Evolutionary conservation across 2,888 invertebrate species (phyloP).

Genomic region (Mallateleia sp.): DNA sequence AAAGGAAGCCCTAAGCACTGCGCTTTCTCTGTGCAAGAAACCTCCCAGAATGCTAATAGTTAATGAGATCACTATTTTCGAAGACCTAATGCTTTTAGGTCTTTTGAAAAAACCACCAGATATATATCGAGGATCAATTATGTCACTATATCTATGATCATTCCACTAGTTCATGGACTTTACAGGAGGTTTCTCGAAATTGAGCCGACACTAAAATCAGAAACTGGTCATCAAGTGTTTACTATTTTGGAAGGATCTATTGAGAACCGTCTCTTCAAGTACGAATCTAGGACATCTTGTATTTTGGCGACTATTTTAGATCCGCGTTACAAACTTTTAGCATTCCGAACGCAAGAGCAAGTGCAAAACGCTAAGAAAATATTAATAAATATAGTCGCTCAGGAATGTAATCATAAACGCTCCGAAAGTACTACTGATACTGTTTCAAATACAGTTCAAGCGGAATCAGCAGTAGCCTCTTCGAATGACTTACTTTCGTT

Average conservation of each 20-base stretch:
- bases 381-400: not conserved
- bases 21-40: too few relatives aligned
- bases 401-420: too few relatives aligned
- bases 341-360: slow-evolving; percentile 18
- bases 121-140: slow-evolving; percentile 10
- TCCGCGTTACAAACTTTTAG: slow-evolving; percentile 5
- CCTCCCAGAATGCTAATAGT: not conserved
- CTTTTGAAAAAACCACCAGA: slow-evolving; percentile 17
- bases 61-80: not conserved
- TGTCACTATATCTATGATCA: slow-evolving; percentile 14
- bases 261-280: not conserved
- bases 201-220: slow-evolving; percentile 12
- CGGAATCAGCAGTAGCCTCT: too few relatives aligned
- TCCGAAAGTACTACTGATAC: too few relatives aligned
- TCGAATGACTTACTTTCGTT: too few relatives aligned
- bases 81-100: slow-evolving; percentile 14
- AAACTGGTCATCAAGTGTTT: not conserved
- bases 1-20: slow-evolving; percentile 10
- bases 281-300: not conserved
- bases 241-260: slow-evolving; percentile 13
- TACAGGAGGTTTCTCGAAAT: not conserved
- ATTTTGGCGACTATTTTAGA: slow-evolving; percentile 8
- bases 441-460: too few relatives aligned
- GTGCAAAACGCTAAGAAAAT: slow-evolving; percentile 4
- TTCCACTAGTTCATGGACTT: slow-evolving; percentile 4